Evolutionary conservation across 1,140 invertebrate species (phyloP).

Genomic region (Bombus pyrosoma): DNA sequence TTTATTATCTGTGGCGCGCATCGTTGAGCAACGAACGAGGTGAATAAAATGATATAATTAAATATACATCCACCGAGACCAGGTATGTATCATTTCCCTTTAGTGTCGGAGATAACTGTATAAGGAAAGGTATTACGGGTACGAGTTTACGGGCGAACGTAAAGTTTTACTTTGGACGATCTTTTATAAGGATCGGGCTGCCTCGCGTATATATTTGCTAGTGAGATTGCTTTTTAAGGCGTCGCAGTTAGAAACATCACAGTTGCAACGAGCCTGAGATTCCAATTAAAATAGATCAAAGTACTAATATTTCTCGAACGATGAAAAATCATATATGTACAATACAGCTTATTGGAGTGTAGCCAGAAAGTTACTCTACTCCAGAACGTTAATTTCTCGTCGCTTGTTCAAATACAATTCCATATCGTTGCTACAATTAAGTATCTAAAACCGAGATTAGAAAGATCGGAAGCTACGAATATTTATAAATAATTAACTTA

Average conservation of each 20-base stretch:
- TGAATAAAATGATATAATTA: constrained; percentile 41
- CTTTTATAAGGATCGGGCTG: constrained; percentile 12
- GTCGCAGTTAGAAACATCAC: constrained; percentile 1
- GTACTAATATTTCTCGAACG: not conserved
- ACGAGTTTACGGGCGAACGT: constrained; percentile 26
- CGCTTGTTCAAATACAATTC: too few species aligned
- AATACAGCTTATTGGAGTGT: too few species aligned
- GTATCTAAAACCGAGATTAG: too few species aligned
- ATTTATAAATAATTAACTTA: too few species aligned
- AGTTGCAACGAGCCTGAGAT: not conserved
- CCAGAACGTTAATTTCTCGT: too few species aligned
- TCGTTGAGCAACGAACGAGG: not conserved
- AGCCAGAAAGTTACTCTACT: too few species aligned
- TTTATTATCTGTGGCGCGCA: constrained; percentile 41
- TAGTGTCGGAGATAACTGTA: constrained; percentile 39
- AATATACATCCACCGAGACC: constrained; percentile 21
- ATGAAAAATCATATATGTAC: not conserved
- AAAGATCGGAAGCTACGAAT: too few species aligned
- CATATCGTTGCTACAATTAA: too few species aligned
- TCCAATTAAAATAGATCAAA: not conserved
- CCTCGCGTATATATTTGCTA: not conserved
- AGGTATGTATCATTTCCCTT: constrained; percentile 36
- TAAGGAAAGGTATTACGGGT: constrained; percentile 33
- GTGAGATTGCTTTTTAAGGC: constrained; percentile 21
- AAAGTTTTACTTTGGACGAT: constrained; percentile 34